phyloP scores from a whole-genome alignment of 2,888 invertebrate genomes.

The Lobophora halterata region DNA sequence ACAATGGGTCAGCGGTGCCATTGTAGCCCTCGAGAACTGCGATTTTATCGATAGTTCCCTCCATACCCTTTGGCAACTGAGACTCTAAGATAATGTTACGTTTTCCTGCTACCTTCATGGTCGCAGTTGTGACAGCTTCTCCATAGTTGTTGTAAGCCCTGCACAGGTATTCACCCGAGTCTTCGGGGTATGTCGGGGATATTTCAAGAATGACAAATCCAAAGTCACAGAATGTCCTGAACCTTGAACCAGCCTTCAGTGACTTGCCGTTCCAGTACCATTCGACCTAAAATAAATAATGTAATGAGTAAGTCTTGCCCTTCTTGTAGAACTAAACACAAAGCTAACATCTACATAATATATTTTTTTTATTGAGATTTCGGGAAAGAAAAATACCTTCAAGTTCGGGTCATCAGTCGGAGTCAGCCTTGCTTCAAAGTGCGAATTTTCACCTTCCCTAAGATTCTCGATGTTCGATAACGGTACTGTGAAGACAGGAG shows the following conservation, averaged over 20 bases:
- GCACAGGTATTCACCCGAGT: constrained; percentile 95
- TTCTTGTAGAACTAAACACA: too few species aligned
- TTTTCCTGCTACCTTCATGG: constrained; percentile 95
- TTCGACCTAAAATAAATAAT: constrained; percentile 82
- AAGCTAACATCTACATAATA: too few species aligned
- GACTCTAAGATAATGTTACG: constrained; percentile 95
- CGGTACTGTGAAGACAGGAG: constrained; percentile 94
- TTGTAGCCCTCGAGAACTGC: constrained; percentile 94
- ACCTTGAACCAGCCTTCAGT: constrained; percentile 92
- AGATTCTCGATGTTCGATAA: constrained; percentile 92
- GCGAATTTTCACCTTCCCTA: constrained; percentile 94
- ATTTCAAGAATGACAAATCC: constrained; percentile 98
- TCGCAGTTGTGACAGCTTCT: constrained; percentile 93
- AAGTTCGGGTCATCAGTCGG: constrained; percentile 95
- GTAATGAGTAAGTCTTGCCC: too few species aligned
- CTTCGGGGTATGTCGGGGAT: constrained; percentile 97
- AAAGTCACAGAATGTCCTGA: constrained; percentile 98
- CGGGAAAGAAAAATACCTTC: constrained; percentile 71
- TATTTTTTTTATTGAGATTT: not conserved
- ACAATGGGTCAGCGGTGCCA: constrained; percentile 82
- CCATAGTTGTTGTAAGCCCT: constrained; percentile 94
- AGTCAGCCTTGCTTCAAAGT: constrained; percentile 93
- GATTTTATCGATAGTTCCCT: constrained; percentile 95
- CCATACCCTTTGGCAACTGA: constrained; percentile 95
- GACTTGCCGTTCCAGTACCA: constrained; percentile 98